Percentiles rank a stretch among this genome's conserved stretches.
phyloP scores from a whole-genome alignment of 2,113 vertebrate species.

The Zapus hudsonius region DNA sequence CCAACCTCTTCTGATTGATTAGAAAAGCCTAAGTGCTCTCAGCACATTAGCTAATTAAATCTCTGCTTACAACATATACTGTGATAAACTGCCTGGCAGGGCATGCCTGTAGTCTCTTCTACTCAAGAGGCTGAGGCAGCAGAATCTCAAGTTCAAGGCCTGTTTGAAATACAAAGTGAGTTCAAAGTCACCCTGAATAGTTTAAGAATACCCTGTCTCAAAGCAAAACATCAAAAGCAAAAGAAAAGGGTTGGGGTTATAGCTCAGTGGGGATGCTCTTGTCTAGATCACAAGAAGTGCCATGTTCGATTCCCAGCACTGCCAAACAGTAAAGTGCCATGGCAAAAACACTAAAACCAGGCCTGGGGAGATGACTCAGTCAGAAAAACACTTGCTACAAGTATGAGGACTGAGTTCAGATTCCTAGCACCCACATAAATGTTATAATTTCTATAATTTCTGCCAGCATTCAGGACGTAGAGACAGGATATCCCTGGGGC shows the following conservation, averaged over 20 bases:
- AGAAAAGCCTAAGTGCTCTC: neutral
- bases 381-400: too few species aligned
- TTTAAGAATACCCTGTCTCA: neutral
- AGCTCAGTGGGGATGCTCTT: neutral
- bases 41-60: constrained; percentile 11
- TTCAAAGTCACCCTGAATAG: neutral
- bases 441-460: too few species aligned
- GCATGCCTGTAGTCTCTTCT: neutral
- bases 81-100: neutral
- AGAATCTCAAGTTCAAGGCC: neutral
- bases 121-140: neutral
- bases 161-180: neutral
- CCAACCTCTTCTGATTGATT: neutral
- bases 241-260: neutral
- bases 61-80: neutral
- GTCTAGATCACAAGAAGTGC: neutral
- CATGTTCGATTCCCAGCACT: neutral
- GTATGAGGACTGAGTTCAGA: too few species aligned
- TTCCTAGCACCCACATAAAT: too few species aligned
- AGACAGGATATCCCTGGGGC: too few species aligned
- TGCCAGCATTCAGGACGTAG: too few species aligned
- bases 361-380: too few species aligned
- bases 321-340: neutral
- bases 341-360: too few species aligned
- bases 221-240: neutral